Conservation (phyloP, 1,140 invertebrate species). For the Aphidius gifuensis region DNA sequence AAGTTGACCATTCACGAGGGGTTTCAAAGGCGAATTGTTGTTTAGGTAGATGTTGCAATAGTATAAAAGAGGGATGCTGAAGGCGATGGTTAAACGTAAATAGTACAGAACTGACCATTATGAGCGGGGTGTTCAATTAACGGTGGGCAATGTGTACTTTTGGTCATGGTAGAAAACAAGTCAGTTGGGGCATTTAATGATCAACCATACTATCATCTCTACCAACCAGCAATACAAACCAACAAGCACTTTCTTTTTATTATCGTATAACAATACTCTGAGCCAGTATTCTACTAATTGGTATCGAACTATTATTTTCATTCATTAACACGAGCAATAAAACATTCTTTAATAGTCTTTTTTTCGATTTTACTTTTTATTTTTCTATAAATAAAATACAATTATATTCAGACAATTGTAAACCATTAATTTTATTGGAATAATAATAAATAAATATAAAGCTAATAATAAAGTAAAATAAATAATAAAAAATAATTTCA, state of each 20-base stretch:
- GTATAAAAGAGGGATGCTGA: conserved; percentile 3
- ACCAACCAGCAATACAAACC: conserved; percentile 23
- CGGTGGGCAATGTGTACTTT: conserved; percentile 37
- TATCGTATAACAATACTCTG: conserved; percentile 33
- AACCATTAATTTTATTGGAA: no score
- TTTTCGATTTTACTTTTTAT: not conserved
- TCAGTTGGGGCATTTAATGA: not conserved
- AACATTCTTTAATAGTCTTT: conserved; percentile 21
- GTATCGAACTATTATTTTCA: conserved; percentile 55
- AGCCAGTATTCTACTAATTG: conserved; percentile 52
- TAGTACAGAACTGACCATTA: conserved; percentile 33
- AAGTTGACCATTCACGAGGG: conserved; percentile 5
- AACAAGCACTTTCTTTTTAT: conserved; percentile 55
- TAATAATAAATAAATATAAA: no score
- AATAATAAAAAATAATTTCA: not conserved
- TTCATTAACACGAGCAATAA: conserved; percentile 39
- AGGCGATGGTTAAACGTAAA: conserved; percentile 3
- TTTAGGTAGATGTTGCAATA: no score
- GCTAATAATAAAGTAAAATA: not conserved
- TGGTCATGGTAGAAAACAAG: not conserved
- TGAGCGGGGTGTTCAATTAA: conserved; percentile 56
- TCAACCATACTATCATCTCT: conserved; percentile 1
- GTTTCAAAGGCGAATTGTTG: no score
- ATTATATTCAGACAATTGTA: no score
- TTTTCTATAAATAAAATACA: no score